A percentile compares a stretch with the other conserved stretches of the same genome.
Conservation (phyloP, 2,888 invertebrate species). For the Heteromurus nitidus region DNA sequence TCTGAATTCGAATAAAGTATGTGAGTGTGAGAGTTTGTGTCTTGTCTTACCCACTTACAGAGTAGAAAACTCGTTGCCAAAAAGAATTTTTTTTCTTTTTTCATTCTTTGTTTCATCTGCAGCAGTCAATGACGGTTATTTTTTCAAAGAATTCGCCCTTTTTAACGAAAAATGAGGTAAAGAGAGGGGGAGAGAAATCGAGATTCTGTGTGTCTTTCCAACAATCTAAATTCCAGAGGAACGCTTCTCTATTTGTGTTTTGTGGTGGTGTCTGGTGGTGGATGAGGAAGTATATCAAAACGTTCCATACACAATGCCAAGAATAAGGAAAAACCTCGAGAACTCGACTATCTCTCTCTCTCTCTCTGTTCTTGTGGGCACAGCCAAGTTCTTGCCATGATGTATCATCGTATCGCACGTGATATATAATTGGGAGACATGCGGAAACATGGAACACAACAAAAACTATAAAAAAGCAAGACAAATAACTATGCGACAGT, state of each 20-base stretch:
- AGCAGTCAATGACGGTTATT: constrained; percentile 47
- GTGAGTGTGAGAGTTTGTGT: not conserved
- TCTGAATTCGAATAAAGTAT: not conserved
- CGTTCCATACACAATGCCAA: constrained; percentile 10
- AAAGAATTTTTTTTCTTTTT: constrained; percentile 15
- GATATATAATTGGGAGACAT: constrained; percentile 4
- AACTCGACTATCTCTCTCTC: not conserved
- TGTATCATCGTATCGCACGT: constrained; percentile 23
- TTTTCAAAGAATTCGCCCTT: constrained; percentile 43
- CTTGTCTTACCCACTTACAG: constrained; percentile 24
- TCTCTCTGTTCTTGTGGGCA: no score
- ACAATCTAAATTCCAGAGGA: constrained; percentile 51
- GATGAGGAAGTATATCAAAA: constrained; percentile 29
- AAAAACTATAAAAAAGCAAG: no score
- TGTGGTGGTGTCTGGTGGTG: constrained; percentile 30
- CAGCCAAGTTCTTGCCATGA: constrained; percentile 13
- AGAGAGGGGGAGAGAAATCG: constrained; percentile 42
- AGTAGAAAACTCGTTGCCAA: constrained; percentile 30
- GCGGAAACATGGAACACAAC: constrained; percentile 21
- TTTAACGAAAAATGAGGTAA: constrained; percentile 51
- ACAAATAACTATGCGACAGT: constrained; percentile 30
- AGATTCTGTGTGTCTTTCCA: constrained; percentile 41
- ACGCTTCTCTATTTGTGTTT: no score
- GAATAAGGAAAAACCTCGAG: not conserved
- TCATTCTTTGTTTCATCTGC: no score